Percentiles rank a stretch among this genome's conserved stretches.
phyloP scores from a whole-genome alignment of 2,113 vertebrate species.

The Lipophrys pholis region DNA sequence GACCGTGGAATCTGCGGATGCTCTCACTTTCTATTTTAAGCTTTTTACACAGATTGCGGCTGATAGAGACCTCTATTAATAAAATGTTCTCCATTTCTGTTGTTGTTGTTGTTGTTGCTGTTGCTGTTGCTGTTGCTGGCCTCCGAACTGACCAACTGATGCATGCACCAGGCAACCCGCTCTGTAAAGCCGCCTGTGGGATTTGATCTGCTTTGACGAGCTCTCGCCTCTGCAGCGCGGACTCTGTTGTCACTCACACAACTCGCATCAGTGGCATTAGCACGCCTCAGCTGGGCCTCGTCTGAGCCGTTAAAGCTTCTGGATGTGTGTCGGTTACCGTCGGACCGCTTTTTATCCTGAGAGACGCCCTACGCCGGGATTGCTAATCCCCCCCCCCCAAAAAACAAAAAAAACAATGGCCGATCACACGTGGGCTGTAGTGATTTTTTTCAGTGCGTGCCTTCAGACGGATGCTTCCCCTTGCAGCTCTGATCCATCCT shows the following conservation, averaged over 20 bases:
- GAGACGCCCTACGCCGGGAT: slow-evolving; percentile 13
- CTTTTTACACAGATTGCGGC: background rate
- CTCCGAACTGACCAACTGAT: slow-evolving; percentile 30
- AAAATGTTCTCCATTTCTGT: slow-evolving; percentile 8
- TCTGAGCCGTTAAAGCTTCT: slow-evolving; percentile 12
- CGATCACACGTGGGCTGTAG: slow-evolving; percentile 8
- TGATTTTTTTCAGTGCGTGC: slow-evolving; percentile 21
- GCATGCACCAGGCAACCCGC: slow-evolving; percentile 15
- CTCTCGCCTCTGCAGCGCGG: slow-evolving; percentile 12
- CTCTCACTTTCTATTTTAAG: slow-evolving; percentile 16
- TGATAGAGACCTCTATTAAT: slow-evolving; percentile 25
- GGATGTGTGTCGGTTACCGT: background rate
- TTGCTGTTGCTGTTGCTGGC: background rate
- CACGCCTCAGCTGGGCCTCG: slow-evolving; percentile 6
- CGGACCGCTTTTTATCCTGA: slow-evolving; percentile 16
- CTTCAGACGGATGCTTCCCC: slow-evolving; percentile 25
- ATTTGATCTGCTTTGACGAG: slow-evolving; percentile 42
- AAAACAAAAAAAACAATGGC: slow-evolving; percentile 16
- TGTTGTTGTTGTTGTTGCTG: slow-evolving; percentile 11
- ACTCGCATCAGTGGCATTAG: background rate
- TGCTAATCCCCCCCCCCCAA: slow-evolving; percentile 46
- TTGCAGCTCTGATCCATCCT: slow-evolving; percentile 34
- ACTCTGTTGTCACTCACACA: slow-evolving; percentile 11
- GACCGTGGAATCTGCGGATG: too few relatives aligned
- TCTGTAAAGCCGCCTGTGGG: slow-evolving; percentile 14